phyloP scores from a whole-genome alignment of 2,797 vertebrate species.

The Thripadectes ignobilis region DNA sequence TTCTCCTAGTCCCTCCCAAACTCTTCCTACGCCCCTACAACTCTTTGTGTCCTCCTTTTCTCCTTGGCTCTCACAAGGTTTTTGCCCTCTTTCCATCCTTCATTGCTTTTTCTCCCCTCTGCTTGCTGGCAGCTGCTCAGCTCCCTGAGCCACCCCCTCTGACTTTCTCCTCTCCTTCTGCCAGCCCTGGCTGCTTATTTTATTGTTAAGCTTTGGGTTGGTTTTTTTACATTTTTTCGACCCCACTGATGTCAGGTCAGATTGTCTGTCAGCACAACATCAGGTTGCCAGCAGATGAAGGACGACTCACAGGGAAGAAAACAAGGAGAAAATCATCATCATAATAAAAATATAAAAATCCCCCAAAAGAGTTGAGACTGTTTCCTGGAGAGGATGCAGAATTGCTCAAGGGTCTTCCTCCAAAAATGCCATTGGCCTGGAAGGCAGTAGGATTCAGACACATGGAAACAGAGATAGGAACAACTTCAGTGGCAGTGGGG shows the following conservation, averaged over 20 bases:
- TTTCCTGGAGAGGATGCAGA: neutral
- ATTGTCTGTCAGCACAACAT: neutral
- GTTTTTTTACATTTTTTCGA: neutral
- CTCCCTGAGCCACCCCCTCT: neutral
- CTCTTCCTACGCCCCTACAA: neutral
- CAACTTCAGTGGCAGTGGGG: neutral
- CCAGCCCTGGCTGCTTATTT: neutral
- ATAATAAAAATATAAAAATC: neutral
- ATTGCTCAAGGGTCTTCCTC: neutral
- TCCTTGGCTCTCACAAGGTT: neutral
- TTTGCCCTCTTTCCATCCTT: neutral
- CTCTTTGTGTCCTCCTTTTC: neutral
- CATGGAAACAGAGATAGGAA: neutral
- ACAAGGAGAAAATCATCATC: neutral
- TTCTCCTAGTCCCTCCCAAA: neutral
- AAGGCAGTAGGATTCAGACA: neutral
- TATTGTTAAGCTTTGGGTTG: neutral
- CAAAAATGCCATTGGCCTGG: neutral
- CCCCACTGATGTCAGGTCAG: neutral
- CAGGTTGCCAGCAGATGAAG: constrained; percentile 6
- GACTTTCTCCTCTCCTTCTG: neutral
- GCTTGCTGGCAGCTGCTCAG: neutral
- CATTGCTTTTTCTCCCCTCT: neutral
- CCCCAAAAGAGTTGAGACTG: neutral
- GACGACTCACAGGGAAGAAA: neutral